Evolutionary conservation across 2,113 vertebrate species (phyloP).

Genomic region (Macrotis lagotis): DNA sequence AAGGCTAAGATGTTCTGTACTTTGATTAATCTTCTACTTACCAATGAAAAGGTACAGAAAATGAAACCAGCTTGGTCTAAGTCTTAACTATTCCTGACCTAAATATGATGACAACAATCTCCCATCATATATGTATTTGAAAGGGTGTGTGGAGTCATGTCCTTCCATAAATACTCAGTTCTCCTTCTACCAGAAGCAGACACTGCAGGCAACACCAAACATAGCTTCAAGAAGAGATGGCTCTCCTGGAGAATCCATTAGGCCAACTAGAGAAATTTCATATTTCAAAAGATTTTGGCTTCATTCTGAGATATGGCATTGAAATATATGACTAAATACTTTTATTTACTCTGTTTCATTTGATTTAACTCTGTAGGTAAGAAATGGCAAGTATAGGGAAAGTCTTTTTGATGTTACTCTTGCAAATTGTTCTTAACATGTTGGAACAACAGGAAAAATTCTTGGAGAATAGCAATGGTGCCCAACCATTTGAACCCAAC

Average conservation of each 20-base stretch:
- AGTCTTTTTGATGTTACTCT: background rate
- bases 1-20: background rate
- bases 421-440: background rate
- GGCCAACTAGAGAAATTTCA: conserved; percentile 46
- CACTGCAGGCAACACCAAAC: background rate
- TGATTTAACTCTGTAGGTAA: background rate
- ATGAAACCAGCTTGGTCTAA: conserved; percentile 61
- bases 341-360: conserved; percentile 17
- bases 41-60: conserved; percentile 55
- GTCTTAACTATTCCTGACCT: conserved; percentile 51
- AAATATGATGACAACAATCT: background rate
- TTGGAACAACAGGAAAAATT: background rate
- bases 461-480: background rate
- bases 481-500: background rate
- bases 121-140: background rate
- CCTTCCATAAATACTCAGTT: conserved; percentile 35
- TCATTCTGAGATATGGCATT: conserved; percentile 55
- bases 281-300: conserved; percentile 73
- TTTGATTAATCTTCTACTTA: conserved; percentile 8
- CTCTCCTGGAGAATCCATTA: background rate
- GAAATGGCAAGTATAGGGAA: background rate
- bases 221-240: background rate
- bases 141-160: background rate
- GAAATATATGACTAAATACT: background rate
- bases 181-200: background rate